Conservation (phyloP, 1,140 invertebrate species). For the Papilio polyxenes region DNA sequence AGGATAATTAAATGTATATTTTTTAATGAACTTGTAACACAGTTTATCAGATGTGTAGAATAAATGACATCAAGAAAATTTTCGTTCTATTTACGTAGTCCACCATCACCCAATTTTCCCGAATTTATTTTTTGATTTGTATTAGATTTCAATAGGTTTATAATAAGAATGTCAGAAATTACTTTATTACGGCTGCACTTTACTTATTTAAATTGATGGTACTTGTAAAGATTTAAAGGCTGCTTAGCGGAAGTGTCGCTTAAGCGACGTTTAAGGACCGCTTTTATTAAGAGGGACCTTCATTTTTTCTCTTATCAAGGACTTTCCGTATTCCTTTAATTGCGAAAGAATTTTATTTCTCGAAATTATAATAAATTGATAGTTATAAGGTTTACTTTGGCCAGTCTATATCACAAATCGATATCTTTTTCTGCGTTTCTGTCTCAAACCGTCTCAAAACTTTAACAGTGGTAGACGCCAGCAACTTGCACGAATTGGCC, state of each 20-base stretch:
- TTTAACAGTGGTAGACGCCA: too few relatives aligned
- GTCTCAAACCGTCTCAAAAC: too few relatives aligned
- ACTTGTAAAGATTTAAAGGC: not conserved
- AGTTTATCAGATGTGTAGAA: not conserved
- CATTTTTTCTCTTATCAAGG: not conserved
- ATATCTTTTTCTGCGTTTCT: too few relatives aligned
- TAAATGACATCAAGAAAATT: not conserved
- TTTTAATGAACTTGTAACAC: not conserved
- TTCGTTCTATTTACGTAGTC: not conserved
- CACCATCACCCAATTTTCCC: not conserved
- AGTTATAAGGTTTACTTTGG: not conserved
- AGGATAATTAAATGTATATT: constrained; percentile 18
- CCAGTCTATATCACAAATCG: not conserved
- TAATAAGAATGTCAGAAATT: not conserved
- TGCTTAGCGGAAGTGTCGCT: constrained; percentile 3
- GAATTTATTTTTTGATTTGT: too few relatives aligned
- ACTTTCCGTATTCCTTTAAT: not conserved
- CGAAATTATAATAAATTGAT: not conserved
- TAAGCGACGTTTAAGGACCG: not conserved
- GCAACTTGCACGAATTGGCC: too few relatives aligned
- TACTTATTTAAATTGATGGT: constrained; percentile 19
- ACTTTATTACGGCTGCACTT: not conserved
- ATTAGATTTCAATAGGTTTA: too few relatives aligned
- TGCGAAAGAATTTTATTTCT: not conserved
- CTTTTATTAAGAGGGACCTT: not conserved